Percentiles rank a stretch among this genome's conserved stretches.
phyloP scores from a whole-genome alignment of 2,888 invertebrate genomes.

The Dasysyrphus albostriatus region DNA sequence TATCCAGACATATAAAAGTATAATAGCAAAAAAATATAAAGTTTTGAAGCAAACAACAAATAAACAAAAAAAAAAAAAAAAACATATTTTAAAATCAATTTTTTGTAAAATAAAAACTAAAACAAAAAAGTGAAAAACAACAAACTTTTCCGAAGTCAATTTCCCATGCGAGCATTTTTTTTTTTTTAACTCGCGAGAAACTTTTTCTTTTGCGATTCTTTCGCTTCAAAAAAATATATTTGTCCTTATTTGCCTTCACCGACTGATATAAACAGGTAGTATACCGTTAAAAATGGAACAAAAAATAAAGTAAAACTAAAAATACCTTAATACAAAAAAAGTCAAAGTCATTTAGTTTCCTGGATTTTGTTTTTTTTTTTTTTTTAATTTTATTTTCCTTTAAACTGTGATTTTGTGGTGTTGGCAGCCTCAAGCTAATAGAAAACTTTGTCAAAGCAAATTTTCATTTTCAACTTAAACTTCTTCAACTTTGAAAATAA shows the following conservation, averaged over 20 bases:
- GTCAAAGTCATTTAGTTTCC: background rate
- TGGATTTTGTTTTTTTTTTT: background rate
- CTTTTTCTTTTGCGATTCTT: conserved; percentile 5
- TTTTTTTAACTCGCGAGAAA: conserved; percentile 24
- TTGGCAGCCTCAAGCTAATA: conserved; percentile 33
- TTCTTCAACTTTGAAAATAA: conserved; percentile 11
- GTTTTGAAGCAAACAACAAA: background rate
- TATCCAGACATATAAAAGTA: conserved; percentile 13
- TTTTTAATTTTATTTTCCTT: background rate
- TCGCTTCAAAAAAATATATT: background rate
- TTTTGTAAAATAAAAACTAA: conserved; percentile 23
- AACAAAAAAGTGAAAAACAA: conserved; percentile 6
- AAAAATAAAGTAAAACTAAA: background rate
- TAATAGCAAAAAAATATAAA: background rate
- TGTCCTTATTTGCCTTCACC: conserved; percentile 16
- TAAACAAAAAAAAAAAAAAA: background rate
- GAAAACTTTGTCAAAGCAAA: conserved; percentile 50
- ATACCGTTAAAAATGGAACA: background rate
- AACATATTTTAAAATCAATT: conserved; percentile 26
- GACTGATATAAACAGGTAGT: conserved; percentile 7
- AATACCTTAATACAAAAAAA: background rate
- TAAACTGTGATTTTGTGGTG: conserved; percentile 28
- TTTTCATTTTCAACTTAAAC: conserved; percentile 30
- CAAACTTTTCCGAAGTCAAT: conserved; percentile 43
- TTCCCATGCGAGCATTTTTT: conserved; percentile 42